Evolutionary conservation across 1,140 invertebrate species (phyloP).

Genomic region (Sinonovacula constricta): DNA sequence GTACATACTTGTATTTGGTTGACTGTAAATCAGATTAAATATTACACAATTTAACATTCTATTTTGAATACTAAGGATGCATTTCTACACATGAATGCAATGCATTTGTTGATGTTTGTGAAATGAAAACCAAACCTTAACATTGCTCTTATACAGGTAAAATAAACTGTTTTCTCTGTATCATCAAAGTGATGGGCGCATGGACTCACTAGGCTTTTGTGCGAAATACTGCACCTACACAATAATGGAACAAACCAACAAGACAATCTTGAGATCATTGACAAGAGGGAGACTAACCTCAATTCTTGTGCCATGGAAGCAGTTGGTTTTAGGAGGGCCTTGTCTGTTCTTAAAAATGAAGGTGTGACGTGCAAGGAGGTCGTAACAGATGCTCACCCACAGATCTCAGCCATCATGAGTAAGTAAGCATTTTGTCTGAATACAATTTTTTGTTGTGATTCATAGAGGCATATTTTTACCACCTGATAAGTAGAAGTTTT

Average conservation of each 20-base stretch:
- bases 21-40: no score
- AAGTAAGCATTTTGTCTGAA: no score
- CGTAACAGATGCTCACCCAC: conserved; percentile 2
- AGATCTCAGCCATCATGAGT: no score
- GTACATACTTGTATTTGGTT: no score
- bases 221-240: conserved; percentile 24
- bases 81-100: no score
- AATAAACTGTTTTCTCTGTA: background rate
- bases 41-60: no score
- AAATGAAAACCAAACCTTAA: no score
- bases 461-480: no score
- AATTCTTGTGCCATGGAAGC: background rate
- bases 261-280: background rate
- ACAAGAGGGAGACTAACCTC: background rate
- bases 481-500: no score
- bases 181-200: conserved; percentile 5
- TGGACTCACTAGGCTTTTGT: background rate
- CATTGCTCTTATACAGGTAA: background rate
- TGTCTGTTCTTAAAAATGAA: background rate
- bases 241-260: background rate
- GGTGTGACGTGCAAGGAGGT: background rate
- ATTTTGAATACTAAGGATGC: no score
- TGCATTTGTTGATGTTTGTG: no score
- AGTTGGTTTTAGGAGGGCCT: background rate
- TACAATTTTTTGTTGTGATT: no score